A percentile compares a stretch with the other conserved stretches of the same genome.
phyloP scores from a whole-genome alignment of 2,113 vertebrate species.

The Nanorana parkeri region DNA sequence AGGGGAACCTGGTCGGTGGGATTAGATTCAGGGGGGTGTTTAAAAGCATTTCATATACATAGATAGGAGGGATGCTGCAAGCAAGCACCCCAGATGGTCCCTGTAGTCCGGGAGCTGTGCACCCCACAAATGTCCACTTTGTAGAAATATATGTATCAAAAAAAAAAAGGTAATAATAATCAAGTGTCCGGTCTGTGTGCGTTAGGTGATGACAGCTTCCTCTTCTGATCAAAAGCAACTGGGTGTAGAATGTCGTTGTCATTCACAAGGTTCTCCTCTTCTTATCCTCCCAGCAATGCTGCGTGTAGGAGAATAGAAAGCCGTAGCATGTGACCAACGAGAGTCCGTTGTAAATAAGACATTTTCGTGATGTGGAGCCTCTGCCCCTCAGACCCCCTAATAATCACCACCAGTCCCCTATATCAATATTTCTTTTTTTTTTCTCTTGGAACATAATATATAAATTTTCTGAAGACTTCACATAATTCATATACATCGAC shows the following conservation, averaged over 20 bases:
- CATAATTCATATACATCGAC: slow-evolving; percentile 43
- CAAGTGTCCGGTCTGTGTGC: slow-evolving; percentile 28
- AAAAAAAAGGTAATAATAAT: slow-evolving; percentile 59
- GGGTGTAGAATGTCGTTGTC: not conserved
- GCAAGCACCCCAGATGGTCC: not conserved
- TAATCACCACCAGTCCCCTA: slow-evolving; percentile 21
- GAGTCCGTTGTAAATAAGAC: not conserved
- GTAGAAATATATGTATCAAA: slow-evolving; percentile 58
- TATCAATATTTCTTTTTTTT: slow-evolving; percentile 2
- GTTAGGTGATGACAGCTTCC: not conserved
- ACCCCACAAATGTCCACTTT: slow-evolving; percentile 41
- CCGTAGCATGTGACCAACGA: not conserved
- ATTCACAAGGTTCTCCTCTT: not conserved
- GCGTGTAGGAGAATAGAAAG: not conserved
- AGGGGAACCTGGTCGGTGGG: slow-evolving; percentile 72
- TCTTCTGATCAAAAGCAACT: too few relatives aligned
- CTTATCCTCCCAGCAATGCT: not conserved
- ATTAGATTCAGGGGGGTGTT: slow-evolving; percentile 74
- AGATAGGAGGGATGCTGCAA: slow-evolving; percentile 55
- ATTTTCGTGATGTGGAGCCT: not conserved
- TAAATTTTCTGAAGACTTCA: slow-evolving; percentile 41
- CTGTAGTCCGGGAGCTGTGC: not conserved
- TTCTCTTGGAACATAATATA: slow-evolving; percentile 40
- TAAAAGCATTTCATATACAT: slow-evolving; percentile 80
- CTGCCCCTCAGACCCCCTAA: not conserved